A percentile compares a stretch with the other conserved stretches of the same genome.
phyloP scores from a whole-genome alignment of 92 coral and sea anemone genomes.

The Heliopora coerulea region DNA sequence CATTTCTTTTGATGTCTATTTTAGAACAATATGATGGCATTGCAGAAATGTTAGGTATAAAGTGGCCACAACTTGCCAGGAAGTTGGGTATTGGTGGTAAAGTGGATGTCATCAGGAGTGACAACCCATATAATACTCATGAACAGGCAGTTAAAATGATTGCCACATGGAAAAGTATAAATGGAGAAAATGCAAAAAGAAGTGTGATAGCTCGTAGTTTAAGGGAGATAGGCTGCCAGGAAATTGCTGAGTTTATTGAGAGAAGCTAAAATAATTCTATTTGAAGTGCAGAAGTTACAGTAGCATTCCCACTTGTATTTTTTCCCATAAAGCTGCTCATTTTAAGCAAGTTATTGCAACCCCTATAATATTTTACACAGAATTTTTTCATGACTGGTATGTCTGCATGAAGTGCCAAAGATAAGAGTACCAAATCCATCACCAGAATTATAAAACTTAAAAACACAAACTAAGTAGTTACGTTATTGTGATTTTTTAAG shows the following conservation, averaged over 20 bases:
- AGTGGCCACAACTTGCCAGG: slow-evolving; percentile 53
- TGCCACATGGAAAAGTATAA: slow-evolving; percentile 45
- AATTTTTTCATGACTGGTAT: no score
- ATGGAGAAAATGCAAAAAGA: slow-evolving; percentile 51
- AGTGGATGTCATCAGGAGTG: slow-evolving; percentile 40
- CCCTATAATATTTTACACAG: no score
- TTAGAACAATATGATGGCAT: slow-evolving; percentile 50
- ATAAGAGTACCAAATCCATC: no score
- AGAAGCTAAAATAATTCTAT: background rate
- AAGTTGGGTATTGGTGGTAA: slow-evolving; percentile 44
- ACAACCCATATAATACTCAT: slow-evolving; percentile 27
- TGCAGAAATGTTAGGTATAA: slow-evolving; percentile 35
- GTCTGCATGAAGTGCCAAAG: no score
- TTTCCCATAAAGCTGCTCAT: no score
- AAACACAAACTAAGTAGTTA: no score
- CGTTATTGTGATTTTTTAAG: no score
- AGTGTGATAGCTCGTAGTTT: slow-evolving; percentile 44
- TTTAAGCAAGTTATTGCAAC: no score
- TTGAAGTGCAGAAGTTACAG: background rate
- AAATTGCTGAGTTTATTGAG: slow-evolving; percentile 39
- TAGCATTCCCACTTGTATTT: background rate
- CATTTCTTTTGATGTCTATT: slow-evolving; percentile 33
- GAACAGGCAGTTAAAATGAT: slow-evolving; percentile 64
- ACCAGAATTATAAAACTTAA: no score
- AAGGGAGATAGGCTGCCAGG: slow-evolving; percentile 30